phyloP scores from a whole-genome alignment of 35 echinoderm and acorn worm species.

The Lytechinus pictus region DNA sequence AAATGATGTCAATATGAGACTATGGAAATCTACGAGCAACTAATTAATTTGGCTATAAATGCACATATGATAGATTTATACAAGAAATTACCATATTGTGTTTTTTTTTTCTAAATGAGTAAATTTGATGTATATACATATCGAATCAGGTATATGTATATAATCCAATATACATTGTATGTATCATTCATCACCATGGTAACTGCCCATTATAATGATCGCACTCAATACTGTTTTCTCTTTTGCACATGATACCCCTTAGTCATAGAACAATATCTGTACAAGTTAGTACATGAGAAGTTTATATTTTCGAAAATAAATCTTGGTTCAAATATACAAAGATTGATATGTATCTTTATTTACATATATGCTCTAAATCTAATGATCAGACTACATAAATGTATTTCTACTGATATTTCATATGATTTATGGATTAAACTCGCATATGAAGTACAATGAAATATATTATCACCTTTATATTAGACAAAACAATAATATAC shows the following conservation, averaged over 20 bases:
- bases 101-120: background rate
- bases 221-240: background rate
- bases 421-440: background rate
- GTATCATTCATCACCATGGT: background rate
- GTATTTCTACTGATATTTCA: background rate
- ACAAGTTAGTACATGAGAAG: background rate
- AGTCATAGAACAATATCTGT: background rate
- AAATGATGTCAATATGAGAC: background rate
- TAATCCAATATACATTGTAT: background rate
- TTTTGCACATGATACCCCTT: background rate
- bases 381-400: background rate
- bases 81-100: background rate
- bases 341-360: constrained; percentile 7
- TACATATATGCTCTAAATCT: background rate
- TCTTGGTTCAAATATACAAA: background rate
- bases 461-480: background rate
- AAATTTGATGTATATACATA: background rate
- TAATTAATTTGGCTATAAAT: background rate
- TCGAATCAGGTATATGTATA: background rate
- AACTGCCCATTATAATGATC: background rate
- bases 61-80: background rate
- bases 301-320: background rate
- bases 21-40: background rate
- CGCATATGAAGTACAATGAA: no score
- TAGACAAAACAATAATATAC: background rate